Percentiles rank a stretch among this genome's conserved stretches.
These are phyloP conservation scores for Pyrrhosoma nymphula DNA, from an alignment of 2,888 invertebrate genomes.

Conservation along the genomic window DNA sequence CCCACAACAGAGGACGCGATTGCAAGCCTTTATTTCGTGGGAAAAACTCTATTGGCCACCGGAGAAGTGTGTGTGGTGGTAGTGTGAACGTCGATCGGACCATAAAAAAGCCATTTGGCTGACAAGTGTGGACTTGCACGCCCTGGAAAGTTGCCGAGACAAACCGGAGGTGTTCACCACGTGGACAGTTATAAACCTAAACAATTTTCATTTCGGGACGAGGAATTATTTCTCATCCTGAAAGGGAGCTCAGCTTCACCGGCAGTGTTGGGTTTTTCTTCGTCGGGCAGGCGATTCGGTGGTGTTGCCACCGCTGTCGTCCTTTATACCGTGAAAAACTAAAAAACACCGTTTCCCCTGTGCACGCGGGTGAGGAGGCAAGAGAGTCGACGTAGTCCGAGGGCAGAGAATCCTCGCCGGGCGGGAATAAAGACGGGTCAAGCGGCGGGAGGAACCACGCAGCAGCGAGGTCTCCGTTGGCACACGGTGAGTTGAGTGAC, in stretches of 20 bases:
- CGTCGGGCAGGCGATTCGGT: background rate
- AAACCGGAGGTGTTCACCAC: background rate
- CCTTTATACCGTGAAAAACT: background rate
- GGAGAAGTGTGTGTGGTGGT: background rate
- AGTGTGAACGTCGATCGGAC: background rate
- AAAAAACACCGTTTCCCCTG: background rate
- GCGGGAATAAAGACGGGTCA: slow-evolving; percentile 19
- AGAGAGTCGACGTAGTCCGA: slow-evolving; percentile 14
- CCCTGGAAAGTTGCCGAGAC: background rate
- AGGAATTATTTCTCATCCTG: background rate
- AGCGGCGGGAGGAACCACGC: slow-evolving; percentile 57
- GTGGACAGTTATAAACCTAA: background rate
- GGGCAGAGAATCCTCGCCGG: background rate
- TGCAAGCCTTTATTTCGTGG: background rate
- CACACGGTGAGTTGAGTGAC: slow-evolving; percentile 60
- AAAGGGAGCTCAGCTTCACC: background rate
- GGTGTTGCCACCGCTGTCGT: background rate
- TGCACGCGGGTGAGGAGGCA: slow-evolving; percentile 22
- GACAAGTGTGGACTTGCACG: background rate
- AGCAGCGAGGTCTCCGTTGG: slow-evolving; percentile 54
- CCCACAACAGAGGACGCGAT: background rate
- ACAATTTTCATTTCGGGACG: background rate
- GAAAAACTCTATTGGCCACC: background rate
- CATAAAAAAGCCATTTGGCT: no score
- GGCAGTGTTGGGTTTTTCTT: background rate